Conservation (phyloP, 2,888 invertebrate genomes). For the Lycophotia porphyrea region DNA sequence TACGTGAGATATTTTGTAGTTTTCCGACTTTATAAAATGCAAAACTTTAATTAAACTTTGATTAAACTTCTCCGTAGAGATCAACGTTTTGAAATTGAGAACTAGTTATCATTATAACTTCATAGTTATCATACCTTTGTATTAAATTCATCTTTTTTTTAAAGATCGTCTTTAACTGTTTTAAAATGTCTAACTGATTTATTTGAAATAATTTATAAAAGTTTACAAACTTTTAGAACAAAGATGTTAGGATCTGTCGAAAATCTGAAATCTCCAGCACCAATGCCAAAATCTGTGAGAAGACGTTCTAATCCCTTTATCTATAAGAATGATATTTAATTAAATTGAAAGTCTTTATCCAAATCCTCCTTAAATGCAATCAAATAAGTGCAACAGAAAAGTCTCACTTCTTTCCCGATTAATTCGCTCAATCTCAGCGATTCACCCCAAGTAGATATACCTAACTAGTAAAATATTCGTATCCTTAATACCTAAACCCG, state of each 20-base stretch:
- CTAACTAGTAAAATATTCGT: not conserved
- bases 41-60: not conserved
- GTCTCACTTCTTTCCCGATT: not conserved
- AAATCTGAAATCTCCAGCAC: not conserved
- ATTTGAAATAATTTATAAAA: not conserved
- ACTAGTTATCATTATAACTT: too few relatives aligned
- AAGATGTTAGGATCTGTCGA: not conserved
- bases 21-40: not conserved
- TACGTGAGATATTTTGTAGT: not conserved
- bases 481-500: conserved; percentile 10
- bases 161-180: not conserved
- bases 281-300: not conserved
- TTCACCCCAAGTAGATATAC: not conserved
- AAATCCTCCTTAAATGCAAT: not conserved
- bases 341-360: not conserved
- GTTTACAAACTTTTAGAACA: not conserved
- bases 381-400: conserved; percentile 10
- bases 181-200: not conserved
- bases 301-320: not conserved
- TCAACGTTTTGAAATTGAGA: not conserved
- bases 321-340: not conserved
- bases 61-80: not conserved
- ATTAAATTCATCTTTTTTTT: not conserved
- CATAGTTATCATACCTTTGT: not conserved
- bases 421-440: not conserved